phyloP scores from a whole-genome alignment of 92 coral and sea anemone genomes.

The Plumapathes pennacea region DNA sequence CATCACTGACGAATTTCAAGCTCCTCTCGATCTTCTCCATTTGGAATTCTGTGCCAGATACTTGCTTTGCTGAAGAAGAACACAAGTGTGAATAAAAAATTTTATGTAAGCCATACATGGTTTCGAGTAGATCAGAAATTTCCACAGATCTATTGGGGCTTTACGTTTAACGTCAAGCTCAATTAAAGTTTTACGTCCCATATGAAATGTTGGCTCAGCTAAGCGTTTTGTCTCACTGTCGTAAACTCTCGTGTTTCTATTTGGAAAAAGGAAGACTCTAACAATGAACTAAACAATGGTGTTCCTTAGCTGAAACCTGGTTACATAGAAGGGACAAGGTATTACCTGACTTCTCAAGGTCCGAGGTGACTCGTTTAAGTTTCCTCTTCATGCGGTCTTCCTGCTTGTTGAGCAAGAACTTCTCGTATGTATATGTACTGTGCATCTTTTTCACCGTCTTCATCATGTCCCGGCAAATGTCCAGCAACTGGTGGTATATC shows the following conservation, averaged over 20 bases:
- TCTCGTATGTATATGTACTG: slow-evolving; percentile 81
- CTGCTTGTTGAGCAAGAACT: slow-evolving; percentile 74
- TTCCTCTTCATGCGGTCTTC: slow-evolving; percentile 71
- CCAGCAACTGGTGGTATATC: slow-evolving; percentile 88
- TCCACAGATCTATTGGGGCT: too few species aligned
- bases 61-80: slow-evolving; percentile 55
- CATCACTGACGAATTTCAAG: slow-evolving; percentile 79
- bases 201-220: too few species aligned
- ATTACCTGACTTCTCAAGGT: slow-evolving; percentile 83
- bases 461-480: slow-evolving; percentile 98
- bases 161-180: too few species aligned
- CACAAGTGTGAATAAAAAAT: neutral
- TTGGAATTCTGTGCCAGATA: slow-evolving; percentile 82
- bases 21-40: slow-evolving; percentile 74
- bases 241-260: too few species aligned
- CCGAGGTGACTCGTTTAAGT: slow-evolving; percentile 66
- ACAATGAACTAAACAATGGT: too few species aligned
- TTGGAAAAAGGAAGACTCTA: too few species aligned
- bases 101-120: too few species aligned
- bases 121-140: too few species aligned
- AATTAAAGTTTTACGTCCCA: too few species aligned
- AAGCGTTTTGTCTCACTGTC: too few species aligned
- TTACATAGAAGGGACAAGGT: neutral
- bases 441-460: slow-evolving; percentile 87
- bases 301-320: too few species aligned